Evolutionary conservation across 1,140 invertebrate genomes (phyloP), one percentile per base, ranked within the genome.

Genomic region (Ostrea edulis): DNA sequence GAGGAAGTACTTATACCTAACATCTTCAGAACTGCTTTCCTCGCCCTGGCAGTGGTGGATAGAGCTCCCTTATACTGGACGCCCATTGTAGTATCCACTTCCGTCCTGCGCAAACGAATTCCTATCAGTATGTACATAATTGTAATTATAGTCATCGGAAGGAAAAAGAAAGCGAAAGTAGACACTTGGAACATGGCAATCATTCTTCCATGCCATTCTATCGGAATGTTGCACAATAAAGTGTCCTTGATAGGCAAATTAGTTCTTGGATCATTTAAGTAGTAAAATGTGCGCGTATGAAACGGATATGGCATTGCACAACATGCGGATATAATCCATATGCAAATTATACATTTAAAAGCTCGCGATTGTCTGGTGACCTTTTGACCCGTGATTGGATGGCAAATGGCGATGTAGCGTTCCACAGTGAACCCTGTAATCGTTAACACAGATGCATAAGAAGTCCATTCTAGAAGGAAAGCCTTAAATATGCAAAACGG

Each of bases 361-460:
- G 97, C 97, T 52, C 98, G 95, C 71, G 97, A 96, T 58, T 98
- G 95, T 8, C 97, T 97, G 0, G 97, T 97, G 96, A 98, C 97
- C 1, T 97, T 98, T 93, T 98, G 98, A 0, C 97, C 97, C 91
- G 97, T 95, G 90, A 99, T 97, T 0, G 98, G 98, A 94, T 98
- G 97, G 94, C 98, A 99, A 90, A 99, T 99, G 20, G 98, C 98
- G 25, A 99, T 96, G 94, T 99, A 99, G 82, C 98, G 95, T 94
- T 99, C 98, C 8, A 98, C 96, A 0, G 98, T 99, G 95, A 99
- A 99, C 3, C 98, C 97, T 0, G 97, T 98, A 82, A 98, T 98
- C 9, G 97, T 98, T 77, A 99, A 95, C 0, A 99, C 97, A 0
- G 98, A 98, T 0, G 98, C 98, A 94, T 99, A 98, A 2, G 98